These are phyloP conservation scores for Chrysogorgia sp. DNA, from an alignment of 92 coral and sea anemone genomes.

Conservation along the genomic window DNA sequence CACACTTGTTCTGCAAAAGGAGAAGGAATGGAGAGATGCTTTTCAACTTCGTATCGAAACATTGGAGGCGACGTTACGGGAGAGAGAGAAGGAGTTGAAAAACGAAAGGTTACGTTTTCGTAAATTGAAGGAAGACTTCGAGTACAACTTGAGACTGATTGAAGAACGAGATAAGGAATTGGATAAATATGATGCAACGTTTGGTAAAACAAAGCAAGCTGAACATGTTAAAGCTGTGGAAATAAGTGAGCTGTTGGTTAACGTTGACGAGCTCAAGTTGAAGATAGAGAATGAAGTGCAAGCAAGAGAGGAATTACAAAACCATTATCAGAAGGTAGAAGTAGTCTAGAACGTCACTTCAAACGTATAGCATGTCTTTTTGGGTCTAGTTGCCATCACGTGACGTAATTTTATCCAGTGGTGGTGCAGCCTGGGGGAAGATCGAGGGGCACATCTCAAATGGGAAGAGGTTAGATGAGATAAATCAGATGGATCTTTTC, in stretches of 20 bases:
- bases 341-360: background rate
- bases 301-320: slow-evolving; percentile 78
- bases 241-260: slow-evolving; percentile 86
- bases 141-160: slow-evolving; percentile 80
- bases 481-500: too few species aligned
- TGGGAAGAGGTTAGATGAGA: too few species aligned
- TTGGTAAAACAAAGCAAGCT: slow-evolving; percentile 66
- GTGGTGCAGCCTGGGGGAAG: too few species aligned
- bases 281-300: slow-evolving; percentile 75
- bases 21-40: slow-evolving; percentile 94
- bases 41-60: slow-evolving; percentile 73
- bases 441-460: too few species aligned
- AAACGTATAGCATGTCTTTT: too few species aligned
- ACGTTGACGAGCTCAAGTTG: slow-evolving; percentile 75
- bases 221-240: slow-evolving; percentile 74
- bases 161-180: slow-evolving; percentile 87
- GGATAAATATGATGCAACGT: slow-evolving; percentile 76
- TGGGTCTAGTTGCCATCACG: too few species aligned
- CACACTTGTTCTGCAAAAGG: slow-evolving; percentile 86
- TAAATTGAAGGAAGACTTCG: slow-evolving; percentile 92
- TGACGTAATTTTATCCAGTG: too few species aligned
- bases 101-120: slow-evolving; percentile 81
- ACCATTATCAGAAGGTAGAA: slow-evolving; percentile 83
- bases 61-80: slow-evolving; percentile 69
- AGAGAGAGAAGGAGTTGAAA: slow-evolving; percentile 69